These are phyloP conservation scores for Drosophila gunungcola DNA, from an alignment of 1,140 invertebrate genomes.

Conservation along the genomic window DNA sequence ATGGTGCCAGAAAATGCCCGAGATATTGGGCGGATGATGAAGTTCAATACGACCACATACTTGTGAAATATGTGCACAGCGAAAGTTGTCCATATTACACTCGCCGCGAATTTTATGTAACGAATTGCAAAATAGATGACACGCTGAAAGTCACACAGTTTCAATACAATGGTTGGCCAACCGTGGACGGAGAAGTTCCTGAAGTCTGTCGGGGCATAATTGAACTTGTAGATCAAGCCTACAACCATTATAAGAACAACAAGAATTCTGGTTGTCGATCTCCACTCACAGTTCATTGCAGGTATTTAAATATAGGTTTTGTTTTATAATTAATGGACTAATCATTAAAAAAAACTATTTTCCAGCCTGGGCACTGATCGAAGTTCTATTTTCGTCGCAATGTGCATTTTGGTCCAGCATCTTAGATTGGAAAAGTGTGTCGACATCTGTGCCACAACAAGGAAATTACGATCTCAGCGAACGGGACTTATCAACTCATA, in stretches of 20 bases:
- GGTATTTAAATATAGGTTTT: constrained; percentile 82
- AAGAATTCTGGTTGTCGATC: constrained; percentile 85
- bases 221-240: constrained; percentile 91
- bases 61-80: constrained; percentile 93
- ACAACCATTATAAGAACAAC: constrained; percentile 85
- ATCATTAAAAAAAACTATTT: not conserved
- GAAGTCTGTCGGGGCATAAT: constrained; percentile 93
- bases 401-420: constrained; percentile 94
- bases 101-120: constrained; percentile 91
- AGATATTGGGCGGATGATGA: constrained; percentile 97
- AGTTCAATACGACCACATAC: constrained; percentile 92
- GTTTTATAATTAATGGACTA: too few relatives aligned
- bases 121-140: constrained; percentile 91
- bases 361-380: constrained; percentile 92
- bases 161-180: constrained; percentile 95
- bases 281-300: constrained; percentile 93
- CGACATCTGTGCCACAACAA: constrained; percentile 93
- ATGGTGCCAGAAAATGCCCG: constrained; percentile 91
- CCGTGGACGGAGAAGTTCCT: constrained; percentile 93
- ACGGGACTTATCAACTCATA: constrained; percentile 93
- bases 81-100: constrained; percentile 95
- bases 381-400: constrained; percentile 94
- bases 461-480: constrained; percentile 93
- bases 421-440: constrained; percentile 92
- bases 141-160: constrained; percentile 91